Percentiles rank a stretch among this genome's conserved stretches.
These are phyloP conservation scores for Siniperca obscura DNA, from an alignment of 2,797 vertebrate species.

Conservation along the genomic window DNA sequence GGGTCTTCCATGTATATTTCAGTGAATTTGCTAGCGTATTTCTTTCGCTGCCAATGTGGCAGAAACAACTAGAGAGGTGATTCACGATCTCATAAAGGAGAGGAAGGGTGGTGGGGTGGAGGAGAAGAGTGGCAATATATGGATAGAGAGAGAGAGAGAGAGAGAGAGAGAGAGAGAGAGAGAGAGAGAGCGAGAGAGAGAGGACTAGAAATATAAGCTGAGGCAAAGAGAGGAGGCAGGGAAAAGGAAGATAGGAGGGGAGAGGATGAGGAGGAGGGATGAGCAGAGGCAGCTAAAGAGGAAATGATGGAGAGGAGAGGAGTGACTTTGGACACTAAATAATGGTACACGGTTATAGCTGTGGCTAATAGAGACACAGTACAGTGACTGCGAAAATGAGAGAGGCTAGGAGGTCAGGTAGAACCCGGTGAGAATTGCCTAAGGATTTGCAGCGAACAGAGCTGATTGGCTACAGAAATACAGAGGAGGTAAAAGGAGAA, in stretches of 20 bases:
- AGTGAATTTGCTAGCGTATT: conserved; percentile 53
- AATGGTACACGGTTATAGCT: conserved; percentile 67
- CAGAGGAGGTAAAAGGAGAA: background rate
- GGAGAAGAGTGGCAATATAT: background rate
- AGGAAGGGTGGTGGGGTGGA: background rate
- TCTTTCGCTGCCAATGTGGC: conserved; percentile 17
- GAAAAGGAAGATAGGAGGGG: background rate
- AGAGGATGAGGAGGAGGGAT: conserved; percentile 9
- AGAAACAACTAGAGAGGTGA: conserved; percentile 55
- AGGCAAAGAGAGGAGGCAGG: conserved; percentile 30
- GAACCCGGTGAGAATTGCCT: conserved; percentile 32
- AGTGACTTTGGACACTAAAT: conserved; percentile 78
- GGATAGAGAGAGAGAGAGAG: background rate
- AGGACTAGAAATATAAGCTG: conserved; percentile 47
- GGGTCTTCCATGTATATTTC: conserved; percentile 67
- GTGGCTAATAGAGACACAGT: conserved; percentile 76
- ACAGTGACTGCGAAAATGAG: conserved; percentile 39
- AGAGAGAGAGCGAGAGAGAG: background rate
- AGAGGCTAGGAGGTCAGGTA: conserved; percentile 55
- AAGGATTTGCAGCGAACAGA: conserved; percentile 45
- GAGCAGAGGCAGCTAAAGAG: conserved; percentile 32
- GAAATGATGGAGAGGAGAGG: conserved; percentile 33
- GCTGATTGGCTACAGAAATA: conserved; percentile 44
- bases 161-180: background rate
- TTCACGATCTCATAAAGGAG: conserved; percentile 51